Base-by-base conservation (phyloP, 1,140 invertebrate species). In the Amphibalanus amphitrite region DNA sequence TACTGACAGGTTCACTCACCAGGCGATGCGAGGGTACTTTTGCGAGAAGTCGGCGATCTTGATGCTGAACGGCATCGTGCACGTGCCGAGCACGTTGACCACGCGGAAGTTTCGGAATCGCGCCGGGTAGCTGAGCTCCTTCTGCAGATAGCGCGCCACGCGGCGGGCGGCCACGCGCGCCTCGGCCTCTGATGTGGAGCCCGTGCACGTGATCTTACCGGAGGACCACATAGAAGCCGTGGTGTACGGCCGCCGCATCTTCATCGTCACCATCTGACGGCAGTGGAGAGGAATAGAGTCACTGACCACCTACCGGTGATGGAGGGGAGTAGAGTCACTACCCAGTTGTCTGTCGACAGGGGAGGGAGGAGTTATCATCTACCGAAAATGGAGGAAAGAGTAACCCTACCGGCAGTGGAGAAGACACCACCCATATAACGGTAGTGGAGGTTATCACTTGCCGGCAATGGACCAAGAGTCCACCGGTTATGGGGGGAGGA, bases 201-300 rank as follows among this genome's bases (percentile, higher is more conserved):
- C 95, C 40, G 95, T 98, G 78, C 93, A 96, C 26, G 94, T 97
- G 29, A 98, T 87, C 81, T 97, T 94, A 0, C 96, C 96, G 69
- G 95, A 97, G 38, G 94, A 97, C 93, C 95, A 98, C 77, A 98
- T 97, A 59, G 91, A 96, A 0, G 96, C 95, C 25, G 95, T 97
- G 10, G 92, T 93, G 76, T 90, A 89, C 15, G 95, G 95, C 76
- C 88, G 88, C 59, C 95, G 85, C 71, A 98, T 79, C 82, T 97
- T 98, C 95, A 98, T 98, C 28, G 93, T 95, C 40, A 98, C 88
- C 92, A 97, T 96, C 87, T 90, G 47, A 23, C 1, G 20, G 47
- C 47, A 38, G 33, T 4, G 33, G 4, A 38, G 33, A 38, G 33
- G 33, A 38, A 4, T 38, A 38, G 4, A 38, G 33, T 6, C 33